Evolutionary conservation across 2,113 vertebrate genomes (phyloP), one percentile per base, ranked within the genome.

Genomic region (Campylorhamphus procurvoides): DNA sequence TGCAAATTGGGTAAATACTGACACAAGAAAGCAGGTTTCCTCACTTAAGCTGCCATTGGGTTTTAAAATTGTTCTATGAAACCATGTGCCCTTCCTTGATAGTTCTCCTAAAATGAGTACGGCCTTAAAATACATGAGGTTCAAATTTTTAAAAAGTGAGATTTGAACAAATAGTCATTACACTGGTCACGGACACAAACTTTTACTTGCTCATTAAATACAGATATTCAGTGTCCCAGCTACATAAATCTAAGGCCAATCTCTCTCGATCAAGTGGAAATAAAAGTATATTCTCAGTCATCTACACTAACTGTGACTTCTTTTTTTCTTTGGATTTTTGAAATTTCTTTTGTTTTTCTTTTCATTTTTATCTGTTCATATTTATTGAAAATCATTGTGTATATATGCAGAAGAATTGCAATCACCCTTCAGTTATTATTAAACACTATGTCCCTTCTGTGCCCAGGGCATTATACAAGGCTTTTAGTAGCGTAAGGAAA

Each of bases 1-100:
- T 52, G 24, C 27, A 52, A 52, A 52, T 28, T 33, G n/a, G 17
- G 31, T 85, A 94, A 91, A 76, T 18, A 79, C 3, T 89, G 18
- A 64, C 62, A 93, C 7, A 85, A 85, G 69, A 59, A 96, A 95
- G 58, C 93, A 68, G 15, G 1, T 87, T 96, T 68, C 68, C 20
- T 96, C 33, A 76, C 1, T 3, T 74, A 40, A 94, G 87, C 23
- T 52, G 39, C 42, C 53, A 10, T 28, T 71, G 10, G 20, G 53
- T 49, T 90, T 76, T 92, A 37, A 77, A 91, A 94, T 64, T 79
- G 16, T 66, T n/a, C 37, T 76, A 40, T 93, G 53, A 93, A 91
- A 62, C 40, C 1, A 56, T 31, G 8, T 56, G 53, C 56, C 33
- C 13, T 60, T 93, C 4, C 63, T 89, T 77, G 17, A 81, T 55